Base-by-base conservation (phyloP, 2,888 invertebrate genomes). In the Synanthedon andrenaeformis region DNA sequence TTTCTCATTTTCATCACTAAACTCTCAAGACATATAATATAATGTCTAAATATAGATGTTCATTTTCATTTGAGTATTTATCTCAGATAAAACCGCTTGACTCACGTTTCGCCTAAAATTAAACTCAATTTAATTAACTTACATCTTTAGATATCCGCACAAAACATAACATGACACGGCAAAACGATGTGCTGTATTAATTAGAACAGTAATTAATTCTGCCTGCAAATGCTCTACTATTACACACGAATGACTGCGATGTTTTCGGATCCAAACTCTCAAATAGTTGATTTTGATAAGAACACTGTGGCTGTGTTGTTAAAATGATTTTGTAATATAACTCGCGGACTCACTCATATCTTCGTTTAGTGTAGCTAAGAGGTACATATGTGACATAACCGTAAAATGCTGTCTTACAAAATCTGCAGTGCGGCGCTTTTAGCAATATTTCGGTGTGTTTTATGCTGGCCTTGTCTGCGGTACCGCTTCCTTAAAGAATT, bases 391-490 rank as follows among this genome's bases (percentile, higher is more conserved):
- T 45, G 45, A 45, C 45, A 12, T 45, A 45, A 45, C 45, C 45
- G 12, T 45, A 45, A 45, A 45, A 45, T 14, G 45, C 45, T 45
- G 45, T 45, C 45, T 45, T 45, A 45, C 45, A 45, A 14, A 56
- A 53, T 55, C 62, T 61, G 61, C 62, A 63, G 55, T 60, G 63
- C 62, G 57, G 61, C 56, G 56, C 54, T 55, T 49, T 50, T 45
- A 52, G 56, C 55, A 56, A 56, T 56, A 55, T 56, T 55, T 58
- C 51, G 51, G 51, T 51, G 53, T 56, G 52, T 54, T 54, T 57
- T 58, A 56, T 55, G 53, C 50, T 53, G 51, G 53, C 55, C 50
- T 53, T 54, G 54, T 52, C 42, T 42, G 10, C 35, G 8, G 35
- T 35, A 35, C 35, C 35, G 50, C 54, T 53, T 49, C 45, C 52